Evolutionary conservation across 2,113 vertebrate species (phyloP), one percentile per base, ranked within the genome.

Genomic region (Syngnathus typhle): DNA sequence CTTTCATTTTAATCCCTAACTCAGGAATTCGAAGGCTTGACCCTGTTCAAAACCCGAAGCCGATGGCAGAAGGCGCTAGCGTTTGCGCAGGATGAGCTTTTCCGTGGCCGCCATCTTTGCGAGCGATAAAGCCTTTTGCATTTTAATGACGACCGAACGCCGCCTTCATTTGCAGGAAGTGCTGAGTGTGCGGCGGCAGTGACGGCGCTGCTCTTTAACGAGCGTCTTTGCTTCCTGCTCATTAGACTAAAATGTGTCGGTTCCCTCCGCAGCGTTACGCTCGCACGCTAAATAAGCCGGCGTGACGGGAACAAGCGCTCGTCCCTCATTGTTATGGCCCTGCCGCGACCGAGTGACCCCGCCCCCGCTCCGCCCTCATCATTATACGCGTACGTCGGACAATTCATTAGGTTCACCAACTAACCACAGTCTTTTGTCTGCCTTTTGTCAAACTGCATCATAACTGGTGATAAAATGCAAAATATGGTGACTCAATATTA

Each of bases 111-210:
- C 87, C 83, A 74, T 84, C 83, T 91, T 92, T 90, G 89, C 89
- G 82, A 85, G 89, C 84, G 89, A 88, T 84, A 82, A 88, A 87
- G 83, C 88, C 87, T 90, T 47, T 89, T 90, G 89, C 89, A 90
- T 90, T 88, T 90, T 89, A 89, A 90, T 88, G 88, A 91, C 87
- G 80, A 82, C 81, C 84, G 89, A 90, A 89, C 87, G 89, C 88
- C 90, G 88, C 88, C 90, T 90, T 91, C 89, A 91, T 91, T 88
- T 89, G 86, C 85, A 90, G 89, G 88, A 89, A 91, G 86, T 90
- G 89, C 91, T 92, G 90, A 91, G 90, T 88, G 84, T 88, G 89
- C 89, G 85, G 82, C 89, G 74, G 85, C 85, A 1, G 46, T 16
- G 46, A 16, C 19, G 9, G 49, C 49, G 49, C 81, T 87, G 49